Evolutionary conservation across 2,113 vertebrate species (phyloP).

Genomic region (Proteles cristata): DNA sequence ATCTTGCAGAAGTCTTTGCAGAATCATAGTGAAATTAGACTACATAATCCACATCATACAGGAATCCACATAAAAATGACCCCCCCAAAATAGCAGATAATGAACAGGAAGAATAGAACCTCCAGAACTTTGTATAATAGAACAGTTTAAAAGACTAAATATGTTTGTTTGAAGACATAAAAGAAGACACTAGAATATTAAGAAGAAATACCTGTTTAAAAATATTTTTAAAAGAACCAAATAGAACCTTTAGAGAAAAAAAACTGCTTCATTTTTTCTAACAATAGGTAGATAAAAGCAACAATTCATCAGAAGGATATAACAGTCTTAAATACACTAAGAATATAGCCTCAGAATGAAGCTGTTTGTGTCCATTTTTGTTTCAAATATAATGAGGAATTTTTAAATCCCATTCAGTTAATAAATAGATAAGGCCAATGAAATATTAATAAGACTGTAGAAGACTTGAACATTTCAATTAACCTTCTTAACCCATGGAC

Average conservation of each 20-base stretch:
- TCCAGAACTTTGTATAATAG: neutral
- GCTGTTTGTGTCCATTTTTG: neutral
- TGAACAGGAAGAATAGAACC: neutral
- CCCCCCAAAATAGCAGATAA: neutral
- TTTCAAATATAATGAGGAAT: constrained; percentile 10
- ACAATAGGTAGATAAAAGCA: neutral
- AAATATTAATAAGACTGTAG: constrained; percentile 40
- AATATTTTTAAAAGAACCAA: neutral
- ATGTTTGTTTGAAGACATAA: neutral
- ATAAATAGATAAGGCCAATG: neutral
- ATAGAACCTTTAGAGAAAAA: neutral
- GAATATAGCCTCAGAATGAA: neutral
- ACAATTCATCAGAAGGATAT: neutral
- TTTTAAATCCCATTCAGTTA: constrained; percentile 25
- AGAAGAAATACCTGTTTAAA: neutral
- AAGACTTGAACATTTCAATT: neutral
- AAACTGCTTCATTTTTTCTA: constrained; percentile 3
- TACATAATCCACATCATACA: neutral
- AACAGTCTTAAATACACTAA: neutral
- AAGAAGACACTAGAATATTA: neutral
- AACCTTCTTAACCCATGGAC: neutral
- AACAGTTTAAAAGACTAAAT: neutral
- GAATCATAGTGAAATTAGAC: neutral
- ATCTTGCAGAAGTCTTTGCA: neutral
- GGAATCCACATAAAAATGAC: neutral